Evolutionary conservation across 2,113 vertebrate genomes (phyloP).

Genomic region (Oryzias woworae): DNA sequence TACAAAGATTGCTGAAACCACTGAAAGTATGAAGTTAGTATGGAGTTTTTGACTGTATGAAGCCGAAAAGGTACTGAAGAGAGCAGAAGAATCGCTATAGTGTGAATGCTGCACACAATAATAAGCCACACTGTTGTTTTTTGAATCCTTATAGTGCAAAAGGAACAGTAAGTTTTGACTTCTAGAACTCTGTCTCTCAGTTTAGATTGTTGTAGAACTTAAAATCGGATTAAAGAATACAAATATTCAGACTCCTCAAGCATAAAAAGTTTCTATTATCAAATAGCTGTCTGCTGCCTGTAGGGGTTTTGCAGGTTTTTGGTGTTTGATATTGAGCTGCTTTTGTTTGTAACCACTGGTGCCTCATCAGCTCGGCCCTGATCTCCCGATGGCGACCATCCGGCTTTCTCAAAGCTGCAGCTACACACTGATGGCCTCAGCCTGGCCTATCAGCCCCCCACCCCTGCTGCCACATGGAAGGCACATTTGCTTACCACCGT

Average conservation of each 20-base stretch:
- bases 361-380: constrained; percentile 50
- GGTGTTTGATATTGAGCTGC: constrained; percentile 32
- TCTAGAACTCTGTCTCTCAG: too few relatives aligned
- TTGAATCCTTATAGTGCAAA: too few relatives aligned
- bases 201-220: too few relatives aligned
- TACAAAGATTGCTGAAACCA: too few relatives aligned
- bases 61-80: too few relatives aligned
- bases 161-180: too few relatives aligned
- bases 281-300: constrained; percentile 11
- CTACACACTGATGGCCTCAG: constrained; percentile 56
- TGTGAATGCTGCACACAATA: too few relatives aligned
- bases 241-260: not conserved
- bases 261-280: constrained; percentile 18
- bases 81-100: too few relatives aligned
- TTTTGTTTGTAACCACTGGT: constrained; percentile 54
- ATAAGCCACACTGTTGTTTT: too few relatives aligned
- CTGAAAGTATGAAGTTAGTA: too few relatives aligned
- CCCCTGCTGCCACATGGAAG: constrained; percentile 68
- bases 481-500: constrained; percentile 71
- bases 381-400: constrained; percentile 56
- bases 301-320: constrained; percentile 4
- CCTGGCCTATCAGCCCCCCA: constrained; percentile 44
- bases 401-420: constrained; percentile 68
- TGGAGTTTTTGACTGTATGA: too few relatives aligned
- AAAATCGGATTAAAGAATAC: not conserved